Base-by-base conservation (phyloP, 1,140 invertebrate genomes). In the Pristionchus pacificus region DNA sequence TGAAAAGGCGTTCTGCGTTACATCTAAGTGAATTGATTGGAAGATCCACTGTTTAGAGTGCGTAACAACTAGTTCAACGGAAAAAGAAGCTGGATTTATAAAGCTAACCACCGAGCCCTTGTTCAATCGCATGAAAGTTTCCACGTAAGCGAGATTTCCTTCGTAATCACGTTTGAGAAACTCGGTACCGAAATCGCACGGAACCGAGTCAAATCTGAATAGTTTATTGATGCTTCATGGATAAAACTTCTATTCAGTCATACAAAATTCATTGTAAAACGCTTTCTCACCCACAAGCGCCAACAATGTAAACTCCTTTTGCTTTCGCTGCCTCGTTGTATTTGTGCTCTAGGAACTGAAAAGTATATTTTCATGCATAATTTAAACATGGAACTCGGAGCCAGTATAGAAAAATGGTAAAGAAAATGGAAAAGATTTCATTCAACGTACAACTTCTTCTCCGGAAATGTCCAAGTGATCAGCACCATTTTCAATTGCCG, bases 221-320 rank as follows among this genome's bases (percentile, higher is more conserved):
- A n/a, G n/a, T n/a, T n/a, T n/a, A n/a, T n/a, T n/a, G n/a, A n/a
- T n/a, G n/a, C n/a, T n/a, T n/a, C n/a, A n/a, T n/a, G n/a, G n/a
- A n/a, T n/a, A n/a, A n/a, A n/a, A n/a, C n/a, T n/a, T n/a, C n/a
- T n/a, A n/a, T n/a, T n/a, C n/a, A n/a, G n/a, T n/a, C n/a, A n/a
- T n/a, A n/a, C n/a, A n/a, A n/a, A n/a, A n/a, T n/a, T n/a, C n/a
- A n/a, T n/a, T n/a, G n/a, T n/a, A n/a, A n/a, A n/a, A n/a, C n/a
- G n/a, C n/a, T n/a, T n/a, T 95, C 93, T 80, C 93, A 91, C 1
- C 93, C 94, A 86, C 93, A 95, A 15, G 92, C 90, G 76, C 91
- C 92, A n/a, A 97, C 85, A 14, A 96, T 86, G 80, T 92, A 94
- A 0, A 93, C 86, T 25, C 87, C 89, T 19, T 90, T 90, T 67